Evolutionary conservation across 2,888 invertebrate species (phyloP).

Genomic region (Timema cristinae): DNA sequence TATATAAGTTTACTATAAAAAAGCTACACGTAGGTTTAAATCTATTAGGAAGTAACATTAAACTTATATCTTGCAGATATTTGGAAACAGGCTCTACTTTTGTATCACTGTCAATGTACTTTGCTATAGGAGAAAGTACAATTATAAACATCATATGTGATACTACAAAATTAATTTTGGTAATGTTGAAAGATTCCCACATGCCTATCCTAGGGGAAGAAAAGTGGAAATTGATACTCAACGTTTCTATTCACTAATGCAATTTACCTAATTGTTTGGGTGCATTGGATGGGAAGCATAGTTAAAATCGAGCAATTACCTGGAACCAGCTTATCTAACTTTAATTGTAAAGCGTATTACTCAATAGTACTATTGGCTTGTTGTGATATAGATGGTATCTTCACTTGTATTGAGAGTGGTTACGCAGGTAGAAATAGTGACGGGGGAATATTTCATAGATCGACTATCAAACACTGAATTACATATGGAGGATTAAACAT

Average conservation of each 20-base stretch:
- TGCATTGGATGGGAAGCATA: neutral
- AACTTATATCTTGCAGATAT: no score
- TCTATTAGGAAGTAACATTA: no score
- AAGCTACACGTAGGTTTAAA: no score
- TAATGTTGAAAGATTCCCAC: no score
- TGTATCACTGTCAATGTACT: no score
- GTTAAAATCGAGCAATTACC: neutral
- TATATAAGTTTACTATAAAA: no score
- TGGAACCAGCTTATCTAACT: neutral
- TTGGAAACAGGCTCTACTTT: no score
- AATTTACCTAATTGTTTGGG: no score
- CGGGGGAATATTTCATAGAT: neutral
- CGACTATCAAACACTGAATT: neutral
- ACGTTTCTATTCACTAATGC: neutral
- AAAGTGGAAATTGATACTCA: neutral
- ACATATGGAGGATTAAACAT: neutral
- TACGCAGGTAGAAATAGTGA: neutral
- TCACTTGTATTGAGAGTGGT: no score
- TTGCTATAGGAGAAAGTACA: slow-evolving; percentile 6
- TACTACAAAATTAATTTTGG: neutral
- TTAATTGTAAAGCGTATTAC: neutral
- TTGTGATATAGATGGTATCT: no score
- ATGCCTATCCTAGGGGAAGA: neutral
- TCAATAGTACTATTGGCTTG: no score
- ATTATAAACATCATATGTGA: neutral